Evolutionary conservation across 2,888 invertebrate species (phyloP).

Genomic region (Caenorhabditis macrosperma): DNA sequence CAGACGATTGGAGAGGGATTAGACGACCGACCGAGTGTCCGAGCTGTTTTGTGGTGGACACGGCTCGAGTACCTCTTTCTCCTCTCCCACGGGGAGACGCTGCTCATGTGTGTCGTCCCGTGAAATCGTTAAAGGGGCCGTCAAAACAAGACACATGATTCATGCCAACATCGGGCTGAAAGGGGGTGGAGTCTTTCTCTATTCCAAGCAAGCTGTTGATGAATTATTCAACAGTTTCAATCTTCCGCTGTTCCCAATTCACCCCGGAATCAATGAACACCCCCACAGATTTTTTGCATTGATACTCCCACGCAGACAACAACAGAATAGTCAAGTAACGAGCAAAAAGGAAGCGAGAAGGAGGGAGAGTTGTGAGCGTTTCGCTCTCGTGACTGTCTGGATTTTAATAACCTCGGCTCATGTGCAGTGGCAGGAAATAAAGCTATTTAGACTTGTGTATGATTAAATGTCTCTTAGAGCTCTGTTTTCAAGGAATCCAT

Average conservation of each 20-base stretch:
- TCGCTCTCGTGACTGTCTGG: background rate
- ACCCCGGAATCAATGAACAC: background rate
- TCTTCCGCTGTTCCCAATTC: background rate
- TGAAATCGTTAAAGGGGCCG: conserved; percentile 46
- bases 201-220: conserved; percentile 16
- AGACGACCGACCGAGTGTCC: conserved; percentile 49
- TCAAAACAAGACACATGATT: conserved; percentile 52
- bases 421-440: background rate
- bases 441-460: background rate
- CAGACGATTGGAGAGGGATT: conserved; percentile 51
- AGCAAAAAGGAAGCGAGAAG: background rate
- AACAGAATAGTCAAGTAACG: background rate
- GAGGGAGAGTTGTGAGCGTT: background rate
- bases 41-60: conserved; percentile 60
- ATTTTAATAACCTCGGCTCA: background rate
- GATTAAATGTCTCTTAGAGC: no score
- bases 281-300: background rate
- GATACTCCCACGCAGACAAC: background rate
- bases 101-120: conserved; percentile 42
- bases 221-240: conserved; percentile 42
- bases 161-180: conserved; percentile 28
- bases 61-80: conserved; percentile 45
- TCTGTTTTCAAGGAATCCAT: no score
- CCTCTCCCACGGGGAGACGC: conserved; percentile 35
- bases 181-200: conserved; percentile 14